Base-by-base conservation (phyloP, 1,140 invertebrate species). In the Acromyrmex charruanus region DNA sequence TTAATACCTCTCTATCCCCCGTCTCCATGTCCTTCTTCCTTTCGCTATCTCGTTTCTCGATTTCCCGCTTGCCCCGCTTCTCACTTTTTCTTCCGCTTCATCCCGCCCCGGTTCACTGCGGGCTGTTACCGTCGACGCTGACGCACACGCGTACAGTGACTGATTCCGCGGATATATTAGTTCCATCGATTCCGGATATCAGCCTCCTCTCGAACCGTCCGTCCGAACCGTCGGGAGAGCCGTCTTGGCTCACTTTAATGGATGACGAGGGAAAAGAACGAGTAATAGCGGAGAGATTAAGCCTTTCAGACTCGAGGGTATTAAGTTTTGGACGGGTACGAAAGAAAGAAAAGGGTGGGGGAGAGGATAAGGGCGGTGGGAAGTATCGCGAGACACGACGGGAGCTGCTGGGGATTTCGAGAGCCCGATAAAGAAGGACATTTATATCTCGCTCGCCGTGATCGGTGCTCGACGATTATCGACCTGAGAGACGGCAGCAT, bases 101-200 rank as follows among this genome's bases (percentile, higher is more conserved):
- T 58, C 25, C 75, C 53, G 39, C 14, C 28, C 14, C 12, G 77
- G 44, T 66, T 90, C 88, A 77, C 88, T 44, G 58, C 88, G 66
- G 66, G 66, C 89, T 72, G 87, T 89, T 90, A 81, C 86, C 77
- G 49, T 14, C 55, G 18, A 16, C 77, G n/a, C 35, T 68, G 59
- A 72, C 79, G 69, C 88, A 79, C 72, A 44, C 74, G 35, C 69
- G 65, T 77, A 14, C 88, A 79, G 75, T 92, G 90, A 91, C 87
- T 90, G 91, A 91, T 92, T 88, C 88, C 86, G 53, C 88, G 87
- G 91, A 92, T 92, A 92, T 91, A 92, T 92, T 91, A 91, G 91
- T 89, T 92, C 55, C 85, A 92, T 92, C 91, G 92, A 92, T 91
- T 92, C 18, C 82, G 77, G 49, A 59, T 90, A 90, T 90, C 89